Evolutionary conservation across 2,797 vertebrate species (phyloP).

Genomic region (Echeneis naucrates): DNA sequence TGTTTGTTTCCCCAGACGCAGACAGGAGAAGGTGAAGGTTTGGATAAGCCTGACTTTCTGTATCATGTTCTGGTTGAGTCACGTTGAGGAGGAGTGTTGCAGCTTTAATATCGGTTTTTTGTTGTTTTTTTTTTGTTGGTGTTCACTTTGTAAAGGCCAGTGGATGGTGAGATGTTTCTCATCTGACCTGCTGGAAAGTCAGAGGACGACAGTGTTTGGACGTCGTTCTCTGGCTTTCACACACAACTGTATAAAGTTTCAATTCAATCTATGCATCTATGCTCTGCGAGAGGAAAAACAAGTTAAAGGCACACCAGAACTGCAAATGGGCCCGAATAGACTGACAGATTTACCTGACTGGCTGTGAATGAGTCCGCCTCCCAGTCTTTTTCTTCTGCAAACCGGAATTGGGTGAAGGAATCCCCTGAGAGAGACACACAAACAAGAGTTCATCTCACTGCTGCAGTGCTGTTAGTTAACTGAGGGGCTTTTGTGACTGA

Average conservation of each 20-base stretch:
- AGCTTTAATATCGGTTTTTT: background rate
- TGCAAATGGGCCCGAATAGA: background rate
- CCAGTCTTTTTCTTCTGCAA: conserved; percentile 96
- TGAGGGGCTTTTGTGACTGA: too few species aligned
- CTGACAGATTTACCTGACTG: conserved; percentile 86
- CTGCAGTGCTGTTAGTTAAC: background rate
- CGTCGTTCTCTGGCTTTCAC: background rate
- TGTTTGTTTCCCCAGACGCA: conserved; percentile 1
- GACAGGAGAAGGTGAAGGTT: background rate
- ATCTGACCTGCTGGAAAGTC: background rate
- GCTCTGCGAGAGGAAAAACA: background rate
- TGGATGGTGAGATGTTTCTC: background rate
- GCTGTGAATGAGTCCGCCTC: conserved; percentile 83
- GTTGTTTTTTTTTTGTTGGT: too few species aligned
- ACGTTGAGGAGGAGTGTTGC: background rate
- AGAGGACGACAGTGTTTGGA: background rate
- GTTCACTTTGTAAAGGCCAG: background rate
- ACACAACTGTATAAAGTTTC: background rate
- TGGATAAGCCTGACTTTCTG: background rate
- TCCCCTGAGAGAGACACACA: conserved; percentile 85
- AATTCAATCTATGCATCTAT: background rate
- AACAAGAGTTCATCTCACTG: background rate
- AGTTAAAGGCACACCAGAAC: background rate
- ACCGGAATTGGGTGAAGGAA: conserved; percentile 93
- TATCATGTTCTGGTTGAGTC: background rate